These are phyloP conservation scores for Sus scrofa DNA, from an alignment of 2,113 vertebrate genomes.

Conservation along the genomic window T2T-Sscrofa CM000820.6:39305501-39306000, in stretches of 20 bases:
- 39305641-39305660: not conserved
- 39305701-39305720: not conserved
- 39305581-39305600: slow-evolving; percentile 15
- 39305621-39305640: slow-evolving; percentile 35
- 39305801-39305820: not conserved
- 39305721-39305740: not conserved
- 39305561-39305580: slow-evolving; percentile 32
- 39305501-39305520: slow-evolving; percentile 59
- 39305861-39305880: not conserved
- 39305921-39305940: not conserved
- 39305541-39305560: slow-evolving; percentile 17
- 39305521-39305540: slow-evolving; percentile 56
- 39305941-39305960: not conserved
- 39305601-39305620: not conserved
- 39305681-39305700: slow-evolving; percentile 19
- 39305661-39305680: not conserved
- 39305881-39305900: not conserved
- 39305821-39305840: not conserved
- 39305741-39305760: not conserved
- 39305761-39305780: not conserved
- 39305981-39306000: not conserved
- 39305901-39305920: not conserved
- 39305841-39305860: not conserved
- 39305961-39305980: not conserved
- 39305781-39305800: not conserved